Evolutionary conservation across 2,113 vertebrate species (phyloP).

Genomic region (Protobothrops mucrosquamatus): DNA sequence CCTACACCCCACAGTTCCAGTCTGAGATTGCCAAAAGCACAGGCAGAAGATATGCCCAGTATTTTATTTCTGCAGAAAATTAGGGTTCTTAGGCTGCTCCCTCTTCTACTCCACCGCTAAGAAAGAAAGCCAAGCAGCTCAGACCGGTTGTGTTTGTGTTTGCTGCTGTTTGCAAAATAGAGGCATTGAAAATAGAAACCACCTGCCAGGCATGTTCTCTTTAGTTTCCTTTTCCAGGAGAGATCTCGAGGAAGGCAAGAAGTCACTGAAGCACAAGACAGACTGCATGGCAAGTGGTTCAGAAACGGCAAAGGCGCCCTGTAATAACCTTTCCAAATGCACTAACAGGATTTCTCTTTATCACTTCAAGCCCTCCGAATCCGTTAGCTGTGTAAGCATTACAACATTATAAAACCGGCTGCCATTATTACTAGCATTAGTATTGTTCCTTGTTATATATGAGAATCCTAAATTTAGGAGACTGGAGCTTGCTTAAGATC

Average conservation of each 20-base stretch:
- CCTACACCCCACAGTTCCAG: not conserved
- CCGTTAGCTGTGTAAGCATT: not conserved
- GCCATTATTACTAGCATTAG: not conserved
- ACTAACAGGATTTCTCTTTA: not conserved
- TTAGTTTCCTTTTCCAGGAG: not conserved
- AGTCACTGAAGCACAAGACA: not conserved
- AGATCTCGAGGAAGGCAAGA: not conserved
- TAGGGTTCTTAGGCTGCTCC: too few species aligned
- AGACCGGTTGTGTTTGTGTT: not conserved
- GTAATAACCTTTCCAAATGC: not conserved
- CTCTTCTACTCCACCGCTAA: not conserved
- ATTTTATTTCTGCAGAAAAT: not conserved
- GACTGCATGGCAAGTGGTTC: not conserved
- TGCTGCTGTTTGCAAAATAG: not conserved
- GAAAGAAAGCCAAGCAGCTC: not conserved
- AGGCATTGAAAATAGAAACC: not conserved
- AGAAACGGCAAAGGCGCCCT: not conserved
- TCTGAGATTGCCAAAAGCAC: not conserved
- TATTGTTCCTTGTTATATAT: not conserved
- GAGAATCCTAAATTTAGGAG: not conserved
- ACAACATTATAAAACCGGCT: not conserved
- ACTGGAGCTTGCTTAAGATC: not conserved
- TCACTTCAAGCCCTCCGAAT: not conserved
- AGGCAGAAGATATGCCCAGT: not conserved
- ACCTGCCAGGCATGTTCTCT: too few species aligned